These are phyloP conservation scores for Anisognathus igniventris DNA, from an alignment of 2,797 vertebrate genomes.

Conservation along the genomic window DNA sequence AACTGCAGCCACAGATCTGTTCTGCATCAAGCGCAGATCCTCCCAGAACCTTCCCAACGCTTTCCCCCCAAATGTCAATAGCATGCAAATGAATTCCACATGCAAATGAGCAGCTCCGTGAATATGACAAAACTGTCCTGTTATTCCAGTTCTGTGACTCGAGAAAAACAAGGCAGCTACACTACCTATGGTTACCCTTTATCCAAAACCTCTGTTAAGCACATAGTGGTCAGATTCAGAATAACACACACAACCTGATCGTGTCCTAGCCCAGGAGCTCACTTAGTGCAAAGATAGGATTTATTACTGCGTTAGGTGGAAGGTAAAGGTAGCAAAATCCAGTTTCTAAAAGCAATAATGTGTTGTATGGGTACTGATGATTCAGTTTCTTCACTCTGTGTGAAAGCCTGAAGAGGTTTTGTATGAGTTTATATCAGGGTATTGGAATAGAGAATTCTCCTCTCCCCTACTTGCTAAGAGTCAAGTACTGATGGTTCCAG, in stretches of 20 bases:
- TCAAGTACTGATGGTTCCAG: background rate
- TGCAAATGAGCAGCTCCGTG: slow-evolving; percentile 51
- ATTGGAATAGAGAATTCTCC: background rate
- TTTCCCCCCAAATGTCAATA: slow-evolving; percentile 45
- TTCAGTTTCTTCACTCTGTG: background rate
- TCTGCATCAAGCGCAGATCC: background rate
- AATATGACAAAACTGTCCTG: background rate
- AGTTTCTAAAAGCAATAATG: background rate
- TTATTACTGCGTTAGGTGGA: background rate
- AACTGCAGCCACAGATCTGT: slow-evolving; percentile 30
- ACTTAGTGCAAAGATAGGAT: background rate
- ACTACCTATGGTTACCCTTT: background rate
- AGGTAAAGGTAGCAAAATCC: background rate
- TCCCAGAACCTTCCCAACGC: background rate
- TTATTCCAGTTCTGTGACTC: slow-evolving; percentile 14
- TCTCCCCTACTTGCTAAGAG: background rate
- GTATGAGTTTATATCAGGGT: background rate
- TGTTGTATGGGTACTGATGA: background rate
- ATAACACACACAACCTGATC: background rate
- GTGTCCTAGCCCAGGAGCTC: background rate
- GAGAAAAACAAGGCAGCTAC: background rate
- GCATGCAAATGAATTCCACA: slow-evolving; percentile 58
- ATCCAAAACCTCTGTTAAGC: background rate
- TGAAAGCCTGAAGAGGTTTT: background rate
- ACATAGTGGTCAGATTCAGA: background rate